A percentile compares a stretch with the other conserved stretches of the same genome.
These are phyloP conservation scores for Elymnias hypermnestra DNA, from an alignment of 1,140 invertebrate genomes.

Conservation along the genomic window DNA sequence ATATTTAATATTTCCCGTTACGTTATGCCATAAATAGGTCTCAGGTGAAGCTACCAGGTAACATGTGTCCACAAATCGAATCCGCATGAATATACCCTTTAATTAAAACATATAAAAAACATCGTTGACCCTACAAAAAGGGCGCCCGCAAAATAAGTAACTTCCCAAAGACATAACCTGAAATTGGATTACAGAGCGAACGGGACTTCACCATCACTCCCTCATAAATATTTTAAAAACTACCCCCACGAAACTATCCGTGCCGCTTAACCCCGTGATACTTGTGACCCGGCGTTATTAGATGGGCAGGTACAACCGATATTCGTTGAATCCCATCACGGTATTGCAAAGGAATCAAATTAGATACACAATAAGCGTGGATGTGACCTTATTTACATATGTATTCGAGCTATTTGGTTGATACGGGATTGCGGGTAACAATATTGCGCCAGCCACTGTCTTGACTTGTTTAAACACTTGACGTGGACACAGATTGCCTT, in stretches of 20 bases:
- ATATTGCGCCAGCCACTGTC: conserved; percentile 58
- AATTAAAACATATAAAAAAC: conserved; percentile 68
- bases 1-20: too few relatives aligned
- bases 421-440: conserved; percentile 63
- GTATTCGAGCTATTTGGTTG: conserved; percentile 65
- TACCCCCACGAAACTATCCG: conserved; percentile 41
- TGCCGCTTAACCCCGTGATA: conserved; percentile 54
- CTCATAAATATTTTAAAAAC: conserved; percentile 74
- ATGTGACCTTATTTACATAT: conserved; percentile 69
- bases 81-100: conserved; percentile 31
- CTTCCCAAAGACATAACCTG: conserved; percentile 69
- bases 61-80: conserved; percentile 20
- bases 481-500: conserved; percentile 31
- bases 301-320: conserved; percentile 59
- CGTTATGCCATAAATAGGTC: conserved; percentile 1
- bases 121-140: conserved; percentile 48
- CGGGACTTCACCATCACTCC: conserved; percentile 44
- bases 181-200: conserved; percentile 70
- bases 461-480: conserved; percentile 40
- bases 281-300: conserved; percentile 46
- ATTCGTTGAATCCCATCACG: conserved; percentile 61
- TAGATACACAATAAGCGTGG: conserved; percentile 72
- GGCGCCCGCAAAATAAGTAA: conserved; percentile 55
- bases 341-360: conserved; percentile 73
- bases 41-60: conserved; percentile 10